A percentile compares a stretch with the other conserved stretches of the same genome.
Evolutionary conservation across 2,888 invertebrate species (phyloP).

Genomic region (Quadriops clusia): DNA sequence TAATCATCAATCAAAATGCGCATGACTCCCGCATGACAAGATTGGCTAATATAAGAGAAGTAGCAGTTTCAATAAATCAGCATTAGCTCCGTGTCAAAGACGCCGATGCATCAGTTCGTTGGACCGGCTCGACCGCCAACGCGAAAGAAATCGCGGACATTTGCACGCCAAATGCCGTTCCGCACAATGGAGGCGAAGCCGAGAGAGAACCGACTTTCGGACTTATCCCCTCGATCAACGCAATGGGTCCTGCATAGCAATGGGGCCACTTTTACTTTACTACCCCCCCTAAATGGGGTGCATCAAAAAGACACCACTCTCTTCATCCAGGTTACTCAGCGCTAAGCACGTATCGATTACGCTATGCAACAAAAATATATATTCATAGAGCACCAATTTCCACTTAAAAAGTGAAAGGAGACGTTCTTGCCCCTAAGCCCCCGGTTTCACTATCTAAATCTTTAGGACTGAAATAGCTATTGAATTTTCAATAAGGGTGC

Average conservation of each 20-base stretch:
- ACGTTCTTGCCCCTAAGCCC: no score
- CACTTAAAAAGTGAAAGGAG: no score
- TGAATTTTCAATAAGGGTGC: no score
- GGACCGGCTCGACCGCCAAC: slow-evolving; percentile 9
- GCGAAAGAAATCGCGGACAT: slow-evolving; percentile 9
- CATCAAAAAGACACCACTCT: no score
- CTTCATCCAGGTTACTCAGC: no score
- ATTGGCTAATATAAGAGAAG: slow-evolving; percentile 20
- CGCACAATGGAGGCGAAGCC: slow-evolving; percentile 11
- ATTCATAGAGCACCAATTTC: no score
- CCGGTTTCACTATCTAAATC: no score
- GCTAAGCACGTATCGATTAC: no score
- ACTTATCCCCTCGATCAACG: slow-evolving; percentile 17
- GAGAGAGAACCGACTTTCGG: slow-evolving; percentile 10
- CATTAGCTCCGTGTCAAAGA: slow-evolving; percentile 15
- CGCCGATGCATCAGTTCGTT: no score
- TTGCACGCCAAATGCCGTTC: slow-evolving; percentile 13
- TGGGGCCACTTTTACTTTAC: slow-evolving; percentile 17
- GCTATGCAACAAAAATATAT: no score
- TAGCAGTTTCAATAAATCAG: slow-evolving; percentile 26
- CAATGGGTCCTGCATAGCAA: slow-evolving; percentile 17
- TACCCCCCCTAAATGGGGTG: no score
- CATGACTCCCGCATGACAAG: slow-evolving; percentile 24
- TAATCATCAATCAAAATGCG: slow-evolving; percentile 27
- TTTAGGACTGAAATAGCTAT: no score